Base-by-base conservation (phyloP, 2,113 vertebrate species). In the Tychaedon coryphoeus region DNA sequence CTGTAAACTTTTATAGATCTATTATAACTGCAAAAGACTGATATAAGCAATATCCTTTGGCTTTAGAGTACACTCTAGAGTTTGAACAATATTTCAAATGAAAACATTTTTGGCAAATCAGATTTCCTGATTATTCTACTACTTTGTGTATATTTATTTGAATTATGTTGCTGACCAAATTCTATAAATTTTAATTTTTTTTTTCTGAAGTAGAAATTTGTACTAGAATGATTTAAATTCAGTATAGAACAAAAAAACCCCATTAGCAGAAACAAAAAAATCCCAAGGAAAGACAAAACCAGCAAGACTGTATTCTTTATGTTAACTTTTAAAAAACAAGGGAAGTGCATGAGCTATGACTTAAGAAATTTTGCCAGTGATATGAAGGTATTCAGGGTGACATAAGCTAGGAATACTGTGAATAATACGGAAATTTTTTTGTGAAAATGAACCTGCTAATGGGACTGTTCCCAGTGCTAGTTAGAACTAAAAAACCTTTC, bases 1-100 rank as follows among this genome's bases (percentile, higher is more conserved):
- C 53, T 14, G 8, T 50, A 94, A 58, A 22, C n/a, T 84, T 87
- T 71, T 78, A 78, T 45, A 58, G 58, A 84, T 80, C n/a, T 45
- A 69, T 83, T 90, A 40, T 31, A 89, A 47, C 42, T 50, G 57
- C 20, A 25, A 64, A 88, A 71, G 47, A 91, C 33, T 67, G 38
- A 84, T 66, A 56, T 19, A 43, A 76, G 36, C 23, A 93, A 48
- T 58, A 81, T 70, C 18, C 9, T 61, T 70, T n/a, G 18, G 28
- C 20, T 53, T 93, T 74, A 84, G 34, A 57, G 8, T 23, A 81
- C 7, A 56, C 6, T 43, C 2, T 15, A 45, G 50, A 65, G 5
- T 77, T n/a, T 36, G 29, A 40, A 14, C 10, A 47, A 56, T 89
- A 72, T 86, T 79, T 79, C 19, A 89, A 86, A 47, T 29, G 3